Evolutionary conservation across 2,888 invertebrate genomes (phyloP).

Genomic region (Marasmarcha lunaedactyla): DNA sequence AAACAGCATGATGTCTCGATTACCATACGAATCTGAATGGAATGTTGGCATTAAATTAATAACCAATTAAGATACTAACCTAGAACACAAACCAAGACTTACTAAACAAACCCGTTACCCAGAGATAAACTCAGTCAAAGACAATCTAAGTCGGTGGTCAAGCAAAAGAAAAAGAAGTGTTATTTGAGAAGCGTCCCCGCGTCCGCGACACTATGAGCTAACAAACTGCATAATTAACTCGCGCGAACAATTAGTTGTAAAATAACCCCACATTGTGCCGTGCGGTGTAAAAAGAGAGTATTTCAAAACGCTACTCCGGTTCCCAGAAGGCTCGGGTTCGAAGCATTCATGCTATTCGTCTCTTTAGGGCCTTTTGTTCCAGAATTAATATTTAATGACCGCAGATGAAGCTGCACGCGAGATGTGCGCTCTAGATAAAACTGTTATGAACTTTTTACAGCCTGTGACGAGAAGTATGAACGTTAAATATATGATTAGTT

Average conservation of each 20-base stretch:
- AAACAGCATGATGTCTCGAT: too few species aligned
- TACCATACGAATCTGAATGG: too few species aligned
- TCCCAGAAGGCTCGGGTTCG: slow-evolving; percentile 55
- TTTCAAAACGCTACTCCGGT: slow-evolving; percentile 36
- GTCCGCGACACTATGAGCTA: too few species aligned
- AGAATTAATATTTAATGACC: slow-evolving; percentile 52
- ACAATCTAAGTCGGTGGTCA: too few species aligned
- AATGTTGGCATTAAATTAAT: too few species aligned
- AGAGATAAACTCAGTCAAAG: slow-evolving; percentile 10
- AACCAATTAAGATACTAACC: too few species aligned
- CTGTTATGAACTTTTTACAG: slow-evolving; percentile 33
- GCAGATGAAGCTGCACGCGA: slow-evolving; percentile 44
- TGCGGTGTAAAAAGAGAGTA: slow-evolving; percentile 39
- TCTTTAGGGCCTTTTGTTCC: slow-evolving; percentile 35
- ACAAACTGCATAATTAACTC: slow-evolving; percentile 53
- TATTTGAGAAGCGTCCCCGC: too few species aligned
- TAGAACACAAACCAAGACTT: too few species aligned
- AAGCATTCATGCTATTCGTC: slow-evolving; percentile 30
- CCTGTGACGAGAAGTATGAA: slow-evolving; percentile 27
- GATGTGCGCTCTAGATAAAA: slow-evolving; percentile 34
- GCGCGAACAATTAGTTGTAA: slow-evolving; percentile 59
- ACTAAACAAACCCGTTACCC: slow-evolving; percentile 8
- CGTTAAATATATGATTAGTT: slow-evolving; percentile 6
- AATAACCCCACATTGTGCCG: slow-evolving; percentile 46
- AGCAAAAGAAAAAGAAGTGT: too few species aligned